phyloP scores from a whole-genome alignment of 1,140 invertebrate species.

The Drosophila lowei region DNA sequence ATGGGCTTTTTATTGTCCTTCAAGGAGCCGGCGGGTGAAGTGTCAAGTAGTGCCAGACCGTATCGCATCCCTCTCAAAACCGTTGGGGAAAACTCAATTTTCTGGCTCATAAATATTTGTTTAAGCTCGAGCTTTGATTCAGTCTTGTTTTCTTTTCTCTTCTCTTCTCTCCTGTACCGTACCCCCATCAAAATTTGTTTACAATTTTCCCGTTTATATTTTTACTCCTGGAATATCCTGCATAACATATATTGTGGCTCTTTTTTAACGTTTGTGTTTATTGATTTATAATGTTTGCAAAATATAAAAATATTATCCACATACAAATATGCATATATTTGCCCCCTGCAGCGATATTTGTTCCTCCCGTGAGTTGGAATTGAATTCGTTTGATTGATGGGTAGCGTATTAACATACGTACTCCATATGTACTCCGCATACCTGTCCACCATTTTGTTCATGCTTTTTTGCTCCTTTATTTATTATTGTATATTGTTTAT shows the following conservation, averaged over 20 bases:
- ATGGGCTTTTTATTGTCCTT: constrained; percentile 72
- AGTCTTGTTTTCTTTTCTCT: constrained; percentile 33
- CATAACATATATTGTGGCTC: constrained; percentile 7
- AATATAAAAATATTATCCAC: constrained; percentile 58
- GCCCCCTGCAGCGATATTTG: neutral
- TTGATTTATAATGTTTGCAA: constrained; percentile 77
- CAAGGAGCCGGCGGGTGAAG: constrained; percentile 49
- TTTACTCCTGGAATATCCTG: constrained; percentile 7
- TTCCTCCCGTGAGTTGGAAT: constrained; percentile 51
- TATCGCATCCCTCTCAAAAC: too few species aligned
- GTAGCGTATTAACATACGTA: constrained; percentile 58
- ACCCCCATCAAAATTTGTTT: constrained; percentile 45
- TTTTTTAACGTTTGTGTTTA: constrained; percentile 50
- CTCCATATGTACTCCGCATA: too few species aligned
- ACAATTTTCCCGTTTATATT: constrained; percentile 6
- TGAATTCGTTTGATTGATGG: constrained; percentile 72
- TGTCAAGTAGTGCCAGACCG: constrained; percentile 56
- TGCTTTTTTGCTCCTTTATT: constrained; percentile 38
- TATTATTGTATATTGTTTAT: constrained; percentile 53
- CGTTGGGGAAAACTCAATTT: constrained; percentile 67
- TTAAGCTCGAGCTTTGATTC: constrained; percentile 72
- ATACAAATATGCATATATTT: constrained; percentile 56
- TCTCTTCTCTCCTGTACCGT: neutral
- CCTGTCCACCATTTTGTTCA: constrained; percentile 26
- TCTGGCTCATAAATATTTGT: constrained; percentile 79